Conservation (phyloP, 2,888 invertebrate genomes). For the Drosophila setosimentum region DNA sequence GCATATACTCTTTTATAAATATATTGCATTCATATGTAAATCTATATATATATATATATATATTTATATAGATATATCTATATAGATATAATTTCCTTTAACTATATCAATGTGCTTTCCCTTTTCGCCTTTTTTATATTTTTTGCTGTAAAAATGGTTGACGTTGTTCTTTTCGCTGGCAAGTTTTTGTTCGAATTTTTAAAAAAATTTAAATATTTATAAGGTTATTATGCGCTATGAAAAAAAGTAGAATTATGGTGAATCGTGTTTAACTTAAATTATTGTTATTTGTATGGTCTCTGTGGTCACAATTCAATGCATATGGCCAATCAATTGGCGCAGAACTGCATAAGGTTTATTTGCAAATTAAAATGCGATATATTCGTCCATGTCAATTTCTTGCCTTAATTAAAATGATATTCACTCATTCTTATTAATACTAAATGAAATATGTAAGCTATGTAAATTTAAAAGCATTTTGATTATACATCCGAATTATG, state of each 20-base stretch:
- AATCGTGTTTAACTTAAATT: slow-evolving; percentile 49
- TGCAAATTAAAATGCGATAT: neutral
- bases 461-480: neutral
- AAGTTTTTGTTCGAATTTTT: slow-evolving; percentile 13
- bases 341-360: neutral
- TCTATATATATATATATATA: slow-evolving; percentile 10
- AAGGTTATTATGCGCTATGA: slow-evolving; percentile 16
- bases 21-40: neutral
- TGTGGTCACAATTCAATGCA: slow-evolving; percentile 42
- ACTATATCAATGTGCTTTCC: slow-evolving; percentile 3
- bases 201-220: slow-evolving; percentile 47
- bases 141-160: slow-evolving; percentile 7
- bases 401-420: neutral
- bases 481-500: neutral
- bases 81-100: slow-evolving; percentile 5
- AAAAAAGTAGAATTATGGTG: slow-evolving; percentile 15
- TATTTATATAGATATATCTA: too few relatives aligned
- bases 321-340: slow-evolving; percentile 14
- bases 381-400: neutral
- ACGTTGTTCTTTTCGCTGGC: slow-evolving; percentile 23
- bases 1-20: slow-evolving; percentile 1
- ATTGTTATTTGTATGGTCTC: slow-evolving; percentile 42
- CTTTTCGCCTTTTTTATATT: slow-evolving; percentile 8
- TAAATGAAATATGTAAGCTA: neutral
- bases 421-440: neutral